phyloP scores from a whole-genome alignment of 2,113 vertebrate species.

The Pangasianodon hypophthalmus region DNA sequence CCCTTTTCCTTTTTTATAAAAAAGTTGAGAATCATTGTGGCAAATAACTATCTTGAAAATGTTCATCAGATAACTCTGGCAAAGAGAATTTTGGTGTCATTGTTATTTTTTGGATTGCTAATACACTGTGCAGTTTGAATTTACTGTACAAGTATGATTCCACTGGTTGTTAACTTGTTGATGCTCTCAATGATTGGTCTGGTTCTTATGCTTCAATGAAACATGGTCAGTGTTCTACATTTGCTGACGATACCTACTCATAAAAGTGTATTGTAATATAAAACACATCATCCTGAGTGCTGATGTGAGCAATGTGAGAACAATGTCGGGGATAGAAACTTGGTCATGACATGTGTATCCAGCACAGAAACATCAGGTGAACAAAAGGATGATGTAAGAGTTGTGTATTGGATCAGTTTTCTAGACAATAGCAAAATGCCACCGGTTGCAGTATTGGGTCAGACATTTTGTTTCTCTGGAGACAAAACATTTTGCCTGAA shows the following conservation, averaged over 20 bases:
- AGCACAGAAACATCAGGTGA: neutral
- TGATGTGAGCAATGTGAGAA: neutral
- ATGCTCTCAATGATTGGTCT: neutral
- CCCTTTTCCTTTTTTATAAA: neutral
- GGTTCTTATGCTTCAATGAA: neutral
- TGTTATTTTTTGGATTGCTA: neutral
- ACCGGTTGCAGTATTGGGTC: neutral
- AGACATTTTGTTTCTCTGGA: constrained; percentile 5
- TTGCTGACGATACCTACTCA: neutral
- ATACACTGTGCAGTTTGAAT: neutral
- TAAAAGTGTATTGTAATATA: neutral
- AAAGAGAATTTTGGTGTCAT: neutral
- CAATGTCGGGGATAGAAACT: neutral
- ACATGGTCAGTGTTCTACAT: neutral
- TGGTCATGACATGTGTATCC: neutral
- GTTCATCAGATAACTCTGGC: neutral
- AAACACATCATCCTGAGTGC: neutral
- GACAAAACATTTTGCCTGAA: constrained; percentile 8
- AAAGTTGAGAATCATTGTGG: too few species aligned
- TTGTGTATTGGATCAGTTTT: constrained; percentile 3
- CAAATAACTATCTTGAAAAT: too few species aligned
- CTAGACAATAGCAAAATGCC: neutral
- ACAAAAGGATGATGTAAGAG: neutral
- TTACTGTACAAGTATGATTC: neutral
- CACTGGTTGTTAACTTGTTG: neutral